Evolutionary conservation across 53 echinoderm and acorn worm genomes (phyloP).

Genomic region (Henricia sp.): DNA sequence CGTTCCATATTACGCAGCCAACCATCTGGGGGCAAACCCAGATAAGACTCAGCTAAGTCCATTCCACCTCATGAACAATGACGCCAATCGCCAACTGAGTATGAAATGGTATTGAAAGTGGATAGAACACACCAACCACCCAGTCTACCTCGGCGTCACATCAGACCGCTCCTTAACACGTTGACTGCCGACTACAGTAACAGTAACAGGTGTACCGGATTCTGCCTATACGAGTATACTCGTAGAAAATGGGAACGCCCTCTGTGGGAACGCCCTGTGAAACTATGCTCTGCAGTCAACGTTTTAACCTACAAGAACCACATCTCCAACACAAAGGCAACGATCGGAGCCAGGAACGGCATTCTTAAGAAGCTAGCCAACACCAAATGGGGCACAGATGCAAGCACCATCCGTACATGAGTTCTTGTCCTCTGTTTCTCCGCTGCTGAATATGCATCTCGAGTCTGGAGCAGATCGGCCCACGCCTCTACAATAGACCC

Average conservation of each 20-base stretch:
- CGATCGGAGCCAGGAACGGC: slow-evolving; percentile 25
- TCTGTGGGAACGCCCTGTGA: too few relatives aligned
- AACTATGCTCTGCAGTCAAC: too few relatives aligned
- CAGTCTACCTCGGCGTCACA: slow-evolving; percentile 32
- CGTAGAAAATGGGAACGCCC: too few relatives aligned
- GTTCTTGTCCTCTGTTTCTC: slow-evolving; percentile 23
- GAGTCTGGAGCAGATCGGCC: slow-evolving; percentile 7
- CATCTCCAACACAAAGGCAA: background rate
- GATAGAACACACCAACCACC: slow-evolving; percentile 1
- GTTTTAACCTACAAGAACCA: slow-evolving; percentile 16
- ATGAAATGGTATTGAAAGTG: background rate
- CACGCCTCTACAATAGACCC: slow-evolving; percentile 50
- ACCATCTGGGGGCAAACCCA: background rate
- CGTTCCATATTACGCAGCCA: background rate
- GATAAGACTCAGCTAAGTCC: slow-evolving; percentile 10
- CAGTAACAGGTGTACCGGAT: too few relatives aligned
- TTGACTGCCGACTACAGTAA: too few relatives aligned
- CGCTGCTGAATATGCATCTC: slow-evolving; percentile 12
- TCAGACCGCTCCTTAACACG: background rate
- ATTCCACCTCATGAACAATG: background rate
- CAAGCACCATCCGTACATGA: slow-evolving; percentile 17
- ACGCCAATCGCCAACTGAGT: background rate
- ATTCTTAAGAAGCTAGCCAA: slow-evolving; percentile 29
- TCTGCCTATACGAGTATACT: too few relatives aligned
- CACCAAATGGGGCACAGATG: slow-evolving; percentile 3